phyloP scores from a whole-genome alignment of 2,113 vertebrate species.

The Stomatorhinus ivindoensis region DNA sequence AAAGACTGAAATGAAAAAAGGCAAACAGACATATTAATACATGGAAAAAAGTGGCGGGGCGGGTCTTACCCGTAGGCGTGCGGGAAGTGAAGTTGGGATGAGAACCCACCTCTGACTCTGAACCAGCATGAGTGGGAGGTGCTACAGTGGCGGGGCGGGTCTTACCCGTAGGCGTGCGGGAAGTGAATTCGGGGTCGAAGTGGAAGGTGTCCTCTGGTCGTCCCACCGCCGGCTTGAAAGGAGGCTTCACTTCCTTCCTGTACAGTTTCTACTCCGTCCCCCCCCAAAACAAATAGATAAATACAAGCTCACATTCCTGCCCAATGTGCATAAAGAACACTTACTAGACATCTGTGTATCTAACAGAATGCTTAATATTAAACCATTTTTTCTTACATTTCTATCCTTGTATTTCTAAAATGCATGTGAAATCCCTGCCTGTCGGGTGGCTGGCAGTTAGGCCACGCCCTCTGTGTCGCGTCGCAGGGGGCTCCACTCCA shows the following conservation, averaged over 20 bases:
- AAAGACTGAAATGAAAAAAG: no score
- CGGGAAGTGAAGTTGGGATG: conserved; percentile 44
- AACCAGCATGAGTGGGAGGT: not conserved
- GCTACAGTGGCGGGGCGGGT: not conserved
- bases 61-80: conserved; percentile 77
- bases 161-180: conserved; percentile 85
- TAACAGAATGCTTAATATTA: not conserved
- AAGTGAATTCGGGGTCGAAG: conserved; percentile 93
- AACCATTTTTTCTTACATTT: not conserved
- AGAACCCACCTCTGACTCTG: not conserved
- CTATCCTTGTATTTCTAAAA: not conserved
- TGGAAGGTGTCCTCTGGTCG: conserved; percentile 94
- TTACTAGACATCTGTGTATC: not conserved
- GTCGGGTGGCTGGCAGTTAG: not conserved
- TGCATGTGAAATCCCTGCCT: not conserved
- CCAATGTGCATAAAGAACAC: not conserved
- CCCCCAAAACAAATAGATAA: conserved; percentile 15
- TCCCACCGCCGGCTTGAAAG: conserved; percentile 88
- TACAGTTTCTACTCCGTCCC: conserved; percentile 72
- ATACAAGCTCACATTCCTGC: not conserved
- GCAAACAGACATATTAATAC: no score
- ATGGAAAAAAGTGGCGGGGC: not conserved
- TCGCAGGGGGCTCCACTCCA: not conserved
- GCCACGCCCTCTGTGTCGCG: not conserved
- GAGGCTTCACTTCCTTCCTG: conserved; percentile 81